Base-by-base conservation (phyloP, 2,888 invertebrate genomes). In the Mylabris sibirica region DNA sequence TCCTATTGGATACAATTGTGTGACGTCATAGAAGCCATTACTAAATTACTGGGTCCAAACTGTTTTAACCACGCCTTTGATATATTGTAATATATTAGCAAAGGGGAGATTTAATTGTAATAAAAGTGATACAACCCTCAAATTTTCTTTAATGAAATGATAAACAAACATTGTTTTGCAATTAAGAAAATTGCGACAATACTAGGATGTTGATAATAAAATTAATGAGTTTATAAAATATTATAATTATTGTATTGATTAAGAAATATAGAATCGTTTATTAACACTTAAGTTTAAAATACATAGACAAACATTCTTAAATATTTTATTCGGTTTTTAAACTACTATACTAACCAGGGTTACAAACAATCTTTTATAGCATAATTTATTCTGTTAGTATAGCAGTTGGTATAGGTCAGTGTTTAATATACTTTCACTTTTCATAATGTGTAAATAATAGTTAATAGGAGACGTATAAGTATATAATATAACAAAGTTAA, bases 321-420 rank as follows among this genome's bases (percentile, higher is more conserved):
- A 20, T 49, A 57, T 57, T 53, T 81, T 77, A 80, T 79, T 81
- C 80, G 81, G 80, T 82, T 83, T 30, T 82, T 80, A 82, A 83
- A 83, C 77, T 77, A 79, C 74, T 77, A 8, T 75, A 82, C 84
- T 84, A 84, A 84, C 83, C 77, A 83, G 78, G 78, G 81, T 81
- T 74, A 83, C 84, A 84, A 84, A 84, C 84, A 84, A 76, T 75
- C 76, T 83, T 57, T 83, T 83, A 84, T 80, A 82, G 79, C 80
- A 81, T 80, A 82, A 80, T 81, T 82, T 80, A 80, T 78, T 77
- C 75, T 74, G 74, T 78, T 66, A 60, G 68, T 70, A 60, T 35
- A 63, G n/a, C 57, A 24, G 24, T 57, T 24, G 67, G 62, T 62
- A 72, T 81, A 83, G 83, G 83, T 83, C 83, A 83, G 82, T 83